Conservation (phyloP, 2,113 vertebrate species). For the Rattus norvegicus region DNA sequence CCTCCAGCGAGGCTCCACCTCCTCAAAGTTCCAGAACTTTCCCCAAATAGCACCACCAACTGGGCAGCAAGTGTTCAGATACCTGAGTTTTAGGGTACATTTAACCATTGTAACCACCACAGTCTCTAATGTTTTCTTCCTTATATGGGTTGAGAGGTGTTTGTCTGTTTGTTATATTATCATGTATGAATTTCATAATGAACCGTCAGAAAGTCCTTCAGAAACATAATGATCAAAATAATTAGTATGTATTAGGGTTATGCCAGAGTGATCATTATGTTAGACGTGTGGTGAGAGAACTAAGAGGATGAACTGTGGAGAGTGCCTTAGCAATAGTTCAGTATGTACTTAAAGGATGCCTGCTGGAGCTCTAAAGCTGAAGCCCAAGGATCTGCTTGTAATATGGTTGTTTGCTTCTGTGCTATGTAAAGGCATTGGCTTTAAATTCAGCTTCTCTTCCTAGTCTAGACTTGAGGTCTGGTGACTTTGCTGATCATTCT, state of each 20-base stretch:
- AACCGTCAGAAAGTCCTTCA: neutral
- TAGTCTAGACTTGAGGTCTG: constrained; percentile 33
- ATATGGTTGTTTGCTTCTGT: constrained; percentile 21
- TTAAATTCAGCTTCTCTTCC: constrained; percentile 54
- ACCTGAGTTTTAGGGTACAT: neutral
- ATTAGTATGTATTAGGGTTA: constrained; percentile 11
- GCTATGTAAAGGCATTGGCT: neutral
- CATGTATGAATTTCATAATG: constrained; percentile 30
- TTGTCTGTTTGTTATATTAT: neutral
- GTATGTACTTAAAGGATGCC: constrained; percentile 14
- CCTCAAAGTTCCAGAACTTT: neutral
- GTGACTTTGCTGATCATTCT: constrained; percentile 33
- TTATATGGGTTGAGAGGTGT: neutral
- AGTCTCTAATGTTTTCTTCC: constrained; percentile 4
- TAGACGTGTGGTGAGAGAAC: neutral
- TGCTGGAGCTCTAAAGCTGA: constrained; percentile 52
- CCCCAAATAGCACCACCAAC: neutral
- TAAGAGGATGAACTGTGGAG: constrained; percentile 5
- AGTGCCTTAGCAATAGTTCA: neutral
- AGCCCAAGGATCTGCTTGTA: neutral
- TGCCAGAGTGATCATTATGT: constrained; percentile 32
- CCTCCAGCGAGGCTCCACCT: neutral
- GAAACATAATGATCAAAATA: constrained; percentile 47
- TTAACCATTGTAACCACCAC: neutral
- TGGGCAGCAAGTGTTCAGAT: neutral